Evolutionary conservation across 2,113 vertebrate genomes (phyloP).

Genomic region (Casuarius casuarius): DNA sequence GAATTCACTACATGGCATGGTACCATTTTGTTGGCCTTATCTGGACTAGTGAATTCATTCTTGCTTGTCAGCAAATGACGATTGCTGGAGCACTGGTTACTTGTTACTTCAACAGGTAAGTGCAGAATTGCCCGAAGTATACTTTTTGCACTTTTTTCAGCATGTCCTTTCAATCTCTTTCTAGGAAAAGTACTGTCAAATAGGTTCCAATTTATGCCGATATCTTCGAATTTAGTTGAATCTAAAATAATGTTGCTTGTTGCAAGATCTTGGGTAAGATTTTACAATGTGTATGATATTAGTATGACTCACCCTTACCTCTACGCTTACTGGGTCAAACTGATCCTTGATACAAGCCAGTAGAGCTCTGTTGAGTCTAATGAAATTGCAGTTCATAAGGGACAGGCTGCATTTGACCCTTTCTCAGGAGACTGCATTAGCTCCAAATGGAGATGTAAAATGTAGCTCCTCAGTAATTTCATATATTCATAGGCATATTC

Average conservation of each 20-base stretch:
- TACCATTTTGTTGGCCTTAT: slow-evolving; percentile 83
- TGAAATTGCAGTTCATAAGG: not conserved
- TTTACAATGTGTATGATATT: not conserved
- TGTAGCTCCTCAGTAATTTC: not conserved
- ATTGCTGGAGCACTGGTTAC: slow-evolving; percentile 76
- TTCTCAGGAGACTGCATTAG: not conserved
- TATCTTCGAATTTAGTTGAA: not conserved
- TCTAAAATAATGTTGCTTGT: not conserved
- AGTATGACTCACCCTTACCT: not conserved
- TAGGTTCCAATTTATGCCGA: not conserved
- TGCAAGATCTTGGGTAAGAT: not conserved
- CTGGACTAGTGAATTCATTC: slow-evolving; percentile 84
- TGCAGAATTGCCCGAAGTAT: not conserved
- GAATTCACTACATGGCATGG: slow-evolving; percentile 81
- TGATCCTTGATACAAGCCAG: not conserved
- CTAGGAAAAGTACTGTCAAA: not conserved
- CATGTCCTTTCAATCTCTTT: not conserved
- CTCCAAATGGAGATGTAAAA: not conserved
- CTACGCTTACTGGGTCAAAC: not conserved
- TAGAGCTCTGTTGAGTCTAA: not conserved
- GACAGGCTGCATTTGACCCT: not conserved
- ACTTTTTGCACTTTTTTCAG: not conserved
- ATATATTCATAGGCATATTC: not conserved
- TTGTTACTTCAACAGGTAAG: slow-evolving; percentile 83
- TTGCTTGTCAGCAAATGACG: slow-evolving; percentile 80